Conservation (phyloP, 1,140 invertebrate genomes). For the Listronotus bonariensis region DNA sequence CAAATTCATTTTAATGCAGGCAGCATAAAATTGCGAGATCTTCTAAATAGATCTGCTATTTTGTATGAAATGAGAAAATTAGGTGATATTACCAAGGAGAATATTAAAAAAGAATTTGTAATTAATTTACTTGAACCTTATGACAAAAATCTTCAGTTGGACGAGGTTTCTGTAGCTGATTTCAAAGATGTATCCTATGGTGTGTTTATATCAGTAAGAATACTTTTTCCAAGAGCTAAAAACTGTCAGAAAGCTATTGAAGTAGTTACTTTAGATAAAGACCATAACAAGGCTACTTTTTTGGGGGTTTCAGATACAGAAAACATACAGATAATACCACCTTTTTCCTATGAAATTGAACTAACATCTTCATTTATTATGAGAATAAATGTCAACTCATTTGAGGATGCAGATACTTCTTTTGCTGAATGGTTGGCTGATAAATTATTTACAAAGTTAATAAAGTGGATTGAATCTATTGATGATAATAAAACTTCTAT, state of each 20-base stretch:
- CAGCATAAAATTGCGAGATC: conserved; percentile 36
- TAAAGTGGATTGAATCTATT: conserved; percentile 66
- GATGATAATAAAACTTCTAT: conserved; percentile 49
- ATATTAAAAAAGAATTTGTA: conserved; percentile 42
- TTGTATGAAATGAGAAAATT: conserved; percentile 49
- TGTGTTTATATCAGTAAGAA: conserved; percentile 48
- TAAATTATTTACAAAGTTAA: conserved; percentile 66
- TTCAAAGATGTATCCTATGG: conserved; percentile 34
- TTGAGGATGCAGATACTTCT: conserved; percentile 47
- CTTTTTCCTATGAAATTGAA: conserved; percentile 50
- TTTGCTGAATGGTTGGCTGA: conserved; percentile 61
- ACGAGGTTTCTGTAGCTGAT: conserved; percentile 25
- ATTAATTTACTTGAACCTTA: conserved; percentile 45
- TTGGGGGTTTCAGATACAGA: conserved; percentile 39
- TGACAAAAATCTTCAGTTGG: conserved; percentile 46
- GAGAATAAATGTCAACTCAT: conserved; percentile 43
- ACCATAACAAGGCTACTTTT: conserved; percentile 43
- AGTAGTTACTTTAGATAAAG: conserved; percentile 51
- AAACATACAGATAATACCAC: conserved; percentile 40
- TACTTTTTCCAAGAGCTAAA: conserved; percentile 45
- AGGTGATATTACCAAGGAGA: conserved; percentile 37
- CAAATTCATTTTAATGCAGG: conserved; percentile 40
- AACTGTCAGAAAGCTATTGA: conserved; percentile 46
- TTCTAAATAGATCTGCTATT: conserved; percentile 43
- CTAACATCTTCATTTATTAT: conserved; percentile 39